Percentiles rank a stretch among this genome's conserved stretches.
These are phyloP conservation scores for Zaprionus taronus DNA, from an alignment of 1,140 invertebrate species.

Conservation along the genomic window DNA sequence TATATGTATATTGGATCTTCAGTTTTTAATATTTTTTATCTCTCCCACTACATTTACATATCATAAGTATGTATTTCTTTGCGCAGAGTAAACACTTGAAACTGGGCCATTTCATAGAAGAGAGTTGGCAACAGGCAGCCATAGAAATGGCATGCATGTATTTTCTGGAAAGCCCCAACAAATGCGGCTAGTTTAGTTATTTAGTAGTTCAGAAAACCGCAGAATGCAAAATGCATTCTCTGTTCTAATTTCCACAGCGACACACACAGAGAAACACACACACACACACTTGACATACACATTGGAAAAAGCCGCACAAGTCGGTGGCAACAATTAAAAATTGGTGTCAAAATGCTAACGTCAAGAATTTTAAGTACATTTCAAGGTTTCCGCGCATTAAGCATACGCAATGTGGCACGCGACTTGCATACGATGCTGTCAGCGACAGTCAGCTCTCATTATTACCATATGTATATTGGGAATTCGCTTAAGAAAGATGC, in stretches of 20 bases:
- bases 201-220: slow-evolving; percentile 77
- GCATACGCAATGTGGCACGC: slow-evolving; percentile 63
- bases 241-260: slow-evolving; percentile 65
- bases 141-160: slow-evolving; percentile 60
- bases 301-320: slow-evolving; percentile 40
- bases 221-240: slow-evolving; percentile 68
- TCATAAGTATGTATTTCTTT: not conserved
- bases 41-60: too few relatives aligned
- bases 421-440: slow-evolving; percentile 36
- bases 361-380: slow-evolving; percentile 74
- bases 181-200: slow-evolving; percentile 65
- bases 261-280: not conserved
- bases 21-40: too few relatives aligned
- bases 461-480: not conserved
- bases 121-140: slow-evolving; percentile 46
- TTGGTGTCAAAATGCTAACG: slow-evolving; percentile 73
- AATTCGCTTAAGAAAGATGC: not conserved
- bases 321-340: slow-evolving; percentile 68
- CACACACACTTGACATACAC: not conserved
- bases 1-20: too few relatives aligned
- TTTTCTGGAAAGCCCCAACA: slow-evolving; percentile 63
- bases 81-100: not conserved
- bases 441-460: not conserved
- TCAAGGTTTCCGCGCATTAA: slow-evolving; percentile 65
- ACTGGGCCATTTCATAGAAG: not conserved